Conservation (phyloP, 30 jellyfish, hydroid and myxozoan genomes). For the Chironex yamaguchii region DNA sequence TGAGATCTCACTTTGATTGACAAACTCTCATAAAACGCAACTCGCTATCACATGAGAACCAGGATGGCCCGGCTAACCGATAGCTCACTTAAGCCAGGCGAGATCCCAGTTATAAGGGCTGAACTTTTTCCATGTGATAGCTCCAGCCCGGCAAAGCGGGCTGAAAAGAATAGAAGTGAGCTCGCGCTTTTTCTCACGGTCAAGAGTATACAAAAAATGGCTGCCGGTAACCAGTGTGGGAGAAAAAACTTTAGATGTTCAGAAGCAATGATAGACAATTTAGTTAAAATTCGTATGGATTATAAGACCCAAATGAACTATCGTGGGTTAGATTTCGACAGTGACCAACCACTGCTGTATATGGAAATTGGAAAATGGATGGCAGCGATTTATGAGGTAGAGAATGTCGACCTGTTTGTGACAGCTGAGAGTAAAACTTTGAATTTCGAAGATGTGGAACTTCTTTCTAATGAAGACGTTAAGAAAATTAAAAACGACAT, state of each 20-base stretch:
- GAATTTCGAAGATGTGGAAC: neutral
- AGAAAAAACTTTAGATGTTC: conserved; percentile 1
- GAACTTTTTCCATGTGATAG: neutral
- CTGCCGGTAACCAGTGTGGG: too few species aligned
- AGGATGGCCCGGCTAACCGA: neutral
- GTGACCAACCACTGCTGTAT: conserved; percentile 48
- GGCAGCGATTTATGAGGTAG: conserved; percentile 55
- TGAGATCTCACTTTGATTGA: neutral
- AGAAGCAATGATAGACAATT: neutral
- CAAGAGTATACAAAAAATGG: too few species aligned
- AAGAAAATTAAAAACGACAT: neutral
- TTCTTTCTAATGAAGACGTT: conserved; percentile 7
- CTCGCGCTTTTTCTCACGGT: too few species aligned
- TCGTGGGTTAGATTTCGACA: conserved; percentile 46
- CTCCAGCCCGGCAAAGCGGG: neutral
- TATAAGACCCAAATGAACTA: neutral
- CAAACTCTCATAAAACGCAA: neutral
- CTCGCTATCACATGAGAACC: neutral
- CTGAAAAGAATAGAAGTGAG: neutral
- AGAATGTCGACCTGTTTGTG: conserved; percentile 28
- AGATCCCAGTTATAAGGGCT: neutral
- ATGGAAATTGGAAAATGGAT: conserved; percentile 27
- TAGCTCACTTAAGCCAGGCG: neutral
- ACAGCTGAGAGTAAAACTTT: conserved; percentile 1
- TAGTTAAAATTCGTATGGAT: neutral